These are phyloP conservation scores for Xestia c-nigrum DNA, from an alignment of 2,888 invertebrate species.

Conservation along the genomic window DNA sequence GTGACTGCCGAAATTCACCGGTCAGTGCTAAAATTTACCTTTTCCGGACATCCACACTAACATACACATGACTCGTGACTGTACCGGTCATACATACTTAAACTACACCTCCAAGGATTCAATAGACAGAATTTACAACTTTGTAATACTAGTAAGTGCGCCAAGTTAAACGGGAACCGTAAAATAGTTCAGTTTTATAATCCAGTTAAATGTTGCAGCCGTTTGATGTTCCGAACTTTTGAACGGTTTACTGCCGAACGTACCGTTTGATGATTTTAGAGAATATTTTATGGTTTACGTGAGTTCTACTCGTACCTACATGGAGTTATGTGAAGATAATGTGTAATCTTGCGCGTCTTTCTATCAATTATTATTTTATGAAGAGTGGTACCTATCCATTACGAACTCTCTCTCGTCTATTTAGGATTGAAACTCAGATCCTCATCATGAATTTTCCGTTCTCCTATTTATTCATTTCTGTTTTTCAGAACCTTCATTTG, in stretches of 20 bases:
- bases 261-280: conserved; percentile 49
- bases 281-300: conserved; percentile 50
- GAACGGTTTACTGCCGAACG: conserved; percentile 43
- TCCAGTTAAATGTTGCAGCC: conserved; percentile 66
- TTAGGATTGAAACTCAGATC: no score
- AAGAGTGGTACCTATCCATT: not conserved
- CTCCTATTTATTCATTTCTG: no score
- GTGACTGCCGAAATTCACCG: not conserved
- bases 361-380: not conserved
- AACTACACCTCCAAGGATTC: conserved; percentile 32
- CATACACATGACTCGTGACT: not conserved
- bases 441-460: no score
- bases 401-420: not conserved
- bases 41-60: not conserved
- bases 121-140: conserved; percentile 50
- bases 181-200: conserved; percentile 71
- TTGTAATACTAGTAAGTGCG: conserved; percentile 57
- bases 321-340: not conserved
- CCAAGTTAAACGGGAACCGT: conserved; percentile 59
- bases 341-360: no score
- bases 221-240: conserved; percentile 56
- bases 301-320: conserved; percentile 6
- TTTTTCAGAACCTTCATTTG: no score
- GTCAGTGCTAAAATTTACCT: not conserved
- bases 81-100: conserved; percentile 12